A percentile compares a stretch with the other conserved stretches of the same genome.
phyloP scores from a whole-genome alignment of 2,113 vertebrate species.

The Saiga tatarica region DNA sequence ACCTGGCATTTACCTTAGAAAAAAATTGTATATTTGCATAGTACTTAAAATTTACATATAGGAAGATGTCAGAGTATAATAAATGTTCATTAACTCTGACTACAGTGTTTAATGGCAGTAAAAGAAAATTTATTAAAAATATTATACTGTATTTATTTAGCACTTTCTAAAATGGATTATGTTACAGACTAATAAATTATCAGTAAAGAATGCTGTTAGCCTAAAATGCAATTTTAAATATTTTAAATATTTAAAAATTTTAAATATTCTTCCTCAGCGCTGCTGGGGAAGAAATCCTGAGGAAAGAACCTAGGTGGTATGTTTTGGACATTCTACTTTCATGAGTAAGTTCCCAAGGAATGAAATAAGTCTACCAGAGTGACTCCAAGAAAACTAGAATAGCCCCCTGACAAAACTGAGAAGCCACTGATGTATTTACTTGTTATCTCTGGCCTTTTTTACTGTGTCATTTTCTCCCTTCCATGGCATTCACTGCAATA shows the following conservation, averaged over 20 bases:
- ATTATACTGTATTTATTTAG: conserved; percentile 20
- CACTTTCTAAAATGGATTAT: conserved; percentile 39
- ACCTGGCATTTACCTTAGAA: conserved; percentile 35
- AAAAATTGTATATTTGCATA: conserved; percentile 33
- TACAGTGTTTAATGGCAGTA: not conserved
- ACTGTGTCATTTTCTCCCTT: not conserved
- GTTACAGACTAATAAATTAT: conserved; percentile 21
- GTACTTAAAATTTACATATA: conserved; percentile 39
- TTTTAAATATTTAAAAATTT: no score
- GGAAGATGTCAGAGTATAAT: not conserved
- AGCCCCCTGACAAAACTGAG: not conserved
- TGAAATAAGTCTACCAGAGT: not conserved
- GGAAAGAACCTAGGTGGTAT: not conserved
- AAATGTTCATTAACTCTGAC: conserved; percentile 14
- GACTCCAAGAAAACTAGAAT: not conserved
- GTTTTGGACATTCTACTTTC: not conserved
- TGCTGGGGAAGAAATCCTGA: not conserved
- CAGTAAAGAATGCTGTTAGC: not conserved
- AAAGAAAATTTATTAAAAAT: not conserved
- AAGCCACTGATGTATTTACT: not conserved
- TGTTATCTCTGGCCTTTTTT: not conserved
- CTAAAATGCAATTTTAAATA: not conserved
- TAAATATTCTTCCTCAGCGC: not conserved
- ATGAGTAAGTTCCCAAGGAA: not conserved
- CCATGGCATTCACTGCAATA: not conserved